These are phyloP conservation scores for Myrmecophaga tridactyla DNA, from an alignment of 2,113 vertebrate genomes.

Conservation along the genomic window DNA sequence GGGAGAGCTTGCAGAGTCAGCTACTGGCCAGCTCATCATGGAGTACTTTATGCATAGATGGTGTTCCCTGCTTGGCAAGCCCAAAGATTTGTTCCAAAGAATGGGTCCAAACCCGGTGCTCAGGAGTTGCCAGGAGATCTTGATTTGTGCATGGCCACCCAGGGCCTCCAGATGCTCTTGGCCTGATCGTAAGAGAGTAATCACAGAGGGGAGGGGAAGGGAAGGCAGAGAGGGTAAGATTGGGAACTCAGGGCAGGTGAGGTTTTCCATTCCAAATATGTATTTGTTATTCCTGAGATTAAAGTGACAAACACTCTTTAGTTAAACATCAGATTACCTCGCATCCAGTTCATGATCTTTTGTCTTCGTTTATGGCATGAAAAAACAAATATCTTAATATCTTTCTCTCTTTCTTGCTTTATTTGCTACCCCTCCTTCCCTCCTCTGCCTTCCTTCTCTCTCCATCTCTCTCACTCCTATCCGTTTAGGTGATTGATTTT, in stretches of 20 bases:
- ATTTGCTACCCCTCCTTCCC: background rate
- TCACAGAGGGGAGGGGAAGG: background rate
- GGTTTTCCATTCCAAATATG: background rate
- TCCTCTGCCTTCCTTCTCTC: fast-evolving
- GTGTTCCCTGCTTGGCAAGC: background rate
- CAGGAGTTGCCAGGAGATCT: background rate
- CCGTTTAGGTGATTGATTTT: background rate
- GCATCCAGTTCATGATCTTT: background rate
- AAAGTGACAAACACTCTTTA: background rate
- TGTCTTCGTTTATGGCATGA: background rate
- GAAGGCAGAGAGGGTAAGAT: background rate
- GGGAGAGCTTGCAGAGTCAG: background rate
- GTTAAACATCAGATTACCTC: background rate
- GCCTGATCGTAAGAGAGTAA: background rate
- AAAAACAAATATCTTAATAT: background rate
- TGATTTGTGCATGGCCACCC: background rate
- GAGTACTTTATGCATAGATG: too few species aligned
- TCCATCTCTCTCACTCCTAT: background rate
- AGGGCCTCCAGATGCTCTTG: background rate
- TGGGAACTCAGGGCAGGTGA: background rate
- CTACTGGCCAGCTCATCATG: background rate
- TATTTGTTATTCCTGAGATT: background rate
- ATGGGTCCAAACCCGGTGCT: background rate
- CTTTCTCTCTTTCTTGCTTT: background rate
- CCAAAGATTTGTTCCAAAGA: background rate